phyloP scores from a whole-genome alignment of 2,888 invertebrate genomes.

The Stegana nigrithorax region DNA sequence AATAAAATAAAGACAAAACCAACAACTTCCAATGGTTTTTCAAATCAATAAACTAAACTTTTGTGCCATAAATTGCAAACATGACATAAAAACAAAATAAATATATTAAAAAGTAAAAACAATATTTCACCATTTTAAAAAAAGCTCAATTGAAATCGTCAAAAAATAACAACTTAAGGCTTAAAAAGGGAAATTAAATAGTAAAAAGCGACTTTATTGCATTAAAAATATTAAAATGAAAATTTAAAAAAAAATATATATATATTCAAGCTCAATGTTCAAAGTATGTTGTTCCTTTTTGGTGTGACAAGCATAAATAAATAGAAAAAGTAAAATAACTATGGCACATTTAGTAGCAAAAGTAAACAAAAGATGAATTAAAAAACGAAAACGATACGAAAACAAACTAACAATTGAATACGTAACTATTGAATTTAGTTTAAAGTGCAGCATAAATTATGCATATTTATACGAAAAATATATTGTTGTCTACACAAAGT shows the following conservation, averaged over 20 bases:
- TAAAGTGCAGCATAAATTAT: conserved; percentile 20
- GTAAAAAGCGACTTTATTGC: not conserved
- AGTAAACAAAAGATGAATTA: conserved; percentile 30
- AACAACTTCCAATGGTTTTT: conserved; percentile 8
- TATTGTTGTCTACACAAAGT: conserved; percentile 44
- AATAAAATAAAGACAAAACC: conserved; percentile 6
- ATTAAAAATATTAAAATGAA: conserved; percentile 16
- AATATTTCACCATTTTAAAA: no score
- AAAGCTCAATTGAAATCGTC: not conserved
- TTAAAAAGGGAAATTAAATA: not conserved
- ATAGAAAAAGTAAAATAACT: conserved; percentile 20
- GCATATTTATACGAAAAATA: conserved; percentile 31
- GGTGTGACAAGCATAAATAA: conserved; percentile 29
- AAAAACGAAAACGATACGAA: conserved; percentile 23
- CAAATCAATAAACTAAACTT: conserved; percentile 42
- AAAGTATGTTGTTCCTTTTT: conserved; percentile 58
- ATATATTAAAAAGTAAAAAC: conserved; percentile 26
- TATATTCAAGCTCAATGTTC: conserved; percentile 51
- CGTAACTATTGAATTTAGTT: conserved; percentile 17
- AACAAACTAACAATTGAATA: conserved; percentile 16
- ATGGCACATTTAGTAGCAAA: conserved; percentile 31
- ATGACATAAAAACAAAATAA: conserved; percentile 10
- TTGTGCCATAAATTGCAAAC: conserved; percentile 47
- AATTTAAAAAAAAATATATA: conserved; percentile 29
- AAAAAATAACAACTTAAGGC: conserved; percentile 4